Percentiles rank a stretch among this genome's conserved stretches.
These are phyloP conservation scores for Lepilemur septentrionalis DNA, from an alignment of 2,797 vertebrate species.

Conservation along the genomic window DNA sequence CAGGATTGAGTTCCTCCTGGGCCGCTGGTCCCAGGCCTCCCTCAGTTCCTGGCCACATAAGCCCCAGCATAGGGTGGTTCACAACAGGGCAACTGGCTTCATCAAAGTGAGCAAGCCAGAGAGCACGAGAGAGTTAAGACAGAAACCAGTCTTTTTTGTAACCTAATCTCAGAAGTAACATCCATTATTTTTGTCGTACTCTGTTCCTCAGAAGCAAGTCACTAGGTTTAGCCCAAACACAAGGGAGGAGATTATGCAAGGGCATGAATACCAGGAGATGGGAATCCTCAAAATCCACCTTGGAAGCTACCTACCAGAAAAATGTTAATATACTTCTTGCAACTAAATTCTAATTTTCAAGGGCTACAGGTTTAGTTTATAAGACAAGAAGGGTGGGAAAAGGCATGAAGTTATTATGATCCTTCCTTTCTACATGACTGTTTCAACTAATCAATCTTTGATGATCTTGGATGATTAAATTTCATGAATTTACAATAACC, in stretches of 20 bases:
- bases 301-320: background rate
- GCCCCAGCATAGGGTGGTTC: too few relatives aligned
- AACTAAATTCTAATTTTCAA: slow-evolving; percentile 32
- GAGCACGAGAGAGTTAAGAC: background rate
- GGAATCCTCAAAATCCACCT: background rate
- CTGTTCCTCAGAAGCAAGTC: background rate
- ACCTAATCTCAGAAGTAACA: background rate
- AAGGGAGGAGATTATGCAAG: background rate
- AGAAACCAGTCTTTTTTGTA: background rate
- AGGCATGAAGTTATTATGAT: background rate
- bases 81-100: background rate
- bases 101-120: background rate
- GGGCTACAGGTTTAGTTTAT: slow-evolving; percentile 6
- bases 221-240: background rate
- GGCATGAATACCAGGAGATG: background rate
- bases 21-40: background rate
- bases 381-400: background rate
- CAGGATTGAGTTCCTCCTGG: background rate
- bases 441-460: slow-evolving; percentile 24
- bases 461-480: slow-evolving; percentile 13
- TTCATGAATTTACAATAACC: slow-evolving; percentile 36
- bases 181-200: background rate
- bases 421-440: slow-evolving; percentile 1
- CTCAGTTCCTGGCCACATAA: background rate
- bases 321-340: background rate